Base-by-base conservation (phyloP, 2,113 vertebrate species). In the Carassius gibelio region DNA sequence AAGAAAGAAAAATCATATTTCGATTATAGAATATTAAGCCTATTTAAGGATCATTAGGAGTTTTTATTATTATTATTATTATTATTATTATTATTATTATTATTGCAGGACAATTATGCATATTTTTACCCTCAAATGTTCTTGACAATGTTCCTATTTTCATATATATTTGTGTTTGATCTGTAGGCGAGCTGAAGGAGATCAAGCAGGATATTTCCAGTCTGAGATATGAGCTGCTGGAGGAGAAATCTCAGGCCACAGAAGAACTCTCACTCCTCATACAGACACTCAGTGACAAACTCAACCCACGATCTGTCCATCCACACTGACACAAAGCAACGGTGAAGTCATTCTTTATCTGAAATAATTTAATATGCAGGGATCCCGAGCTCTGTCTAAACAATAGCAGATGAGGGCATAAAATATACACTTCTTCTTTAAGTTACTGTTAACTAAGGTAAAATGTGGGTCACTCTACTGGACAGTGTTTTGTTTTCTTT, bases 161-260 rank as follows among this genome's bases (percentile, higher is more conserved):
- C 8, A 72, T 61, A 21, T 77, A 13, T 8, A 21, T 19, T 6
- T 78, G 21, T 84, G 15, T 59, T 10, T 68, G 11, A 21, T 76
- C 15, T 78, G 38, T 17, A 97, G 96, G 96, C 91, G 96, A 97
- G 93, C 86, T 97, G 61, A 97, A 97, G 89, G 96, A 97, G 94
- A 97, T 97, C 90, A 97, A 97, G 85, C 96, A 97, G 90, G 96
- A 97, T 84, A 97, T 97, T 86, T 97, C 96, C 86, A 97, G 96
- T 87, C 95, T 97, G 87, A 95, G 96, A 52, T 97, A 97, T 0
- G 96, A 97, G 89, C 95, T 97, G 71, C 75, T 97, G 89, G 96
- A 97, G 86, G 96, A 97, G 87, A 97, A 97, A 78, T 96, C 96
- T 82, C 96, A 97, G 91, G 96, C 96, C 2, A 96, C 96, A 3